Percentiles rank a stretch among this genome's conserved stretches.
Evolutionary conservation across 2,113 vertebrate genomes (phyloP).

Genomic region (Channa argus): DNA sequence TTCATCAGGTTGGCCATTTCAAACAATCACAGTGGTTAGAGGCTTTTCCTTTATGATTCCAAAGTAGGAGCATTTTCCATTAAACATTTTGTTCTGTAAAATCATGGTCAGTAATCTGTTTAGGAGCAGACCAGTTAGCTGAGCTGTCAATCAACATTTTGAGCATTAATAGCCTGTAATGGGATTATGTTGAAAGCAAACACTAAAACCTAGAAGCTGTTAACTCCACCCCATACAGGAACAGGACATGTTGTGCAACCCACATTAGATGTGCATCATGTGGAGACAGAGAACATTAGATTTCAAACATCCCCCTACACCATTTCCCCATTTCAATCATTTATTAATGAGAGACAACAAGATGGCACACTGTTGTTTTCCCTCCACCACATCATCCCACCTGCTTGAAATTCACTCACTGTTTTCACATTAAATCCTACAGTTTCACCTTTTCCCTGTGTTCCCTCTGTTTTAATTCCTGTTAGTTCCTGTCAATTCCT

Average conservation of each 20-base stretch:
- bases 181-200: slow-evolving; percentile 11
- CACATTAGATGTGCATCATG: slow-evolving; percentile 30
- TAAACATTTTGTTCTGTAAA: neutral
- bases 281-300: slow-evolving; percentile 31
- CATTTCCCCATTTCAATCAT: slow-evolving; percentile 52
- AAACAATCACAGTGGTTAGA: no score
- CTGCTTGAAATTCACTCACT: slow-evolving; percentile 36
- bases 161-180: neutral
- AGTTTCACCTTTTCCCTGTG: neutral
- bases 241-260: slow-evolving; percentile 16
- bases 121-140: neutral
- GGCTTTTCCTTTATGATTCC: no score
- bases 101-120: neutral
- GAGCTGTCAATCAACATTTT: neutral
- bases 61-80: neutral
- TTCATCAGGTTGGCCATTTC: neutral
- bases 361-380: slow-evolving; percentile 36
- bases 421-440: slow-evolving; percentile 23
- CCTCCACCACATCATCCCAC: slow-evolving; percentile 17
- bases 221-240: neutral
- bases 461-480: neutral
- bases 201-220: neutral
- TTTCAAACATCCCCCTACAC: slow-evolving; percentile 35
- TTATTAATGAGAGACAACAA: slow-evolving; percentile 64
- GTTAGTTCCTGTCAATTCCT: neutral